phyloP scores from a whole-genome alignment of 2,797 vertebrate genomes.

The Discoglossus pictus region DNA sequence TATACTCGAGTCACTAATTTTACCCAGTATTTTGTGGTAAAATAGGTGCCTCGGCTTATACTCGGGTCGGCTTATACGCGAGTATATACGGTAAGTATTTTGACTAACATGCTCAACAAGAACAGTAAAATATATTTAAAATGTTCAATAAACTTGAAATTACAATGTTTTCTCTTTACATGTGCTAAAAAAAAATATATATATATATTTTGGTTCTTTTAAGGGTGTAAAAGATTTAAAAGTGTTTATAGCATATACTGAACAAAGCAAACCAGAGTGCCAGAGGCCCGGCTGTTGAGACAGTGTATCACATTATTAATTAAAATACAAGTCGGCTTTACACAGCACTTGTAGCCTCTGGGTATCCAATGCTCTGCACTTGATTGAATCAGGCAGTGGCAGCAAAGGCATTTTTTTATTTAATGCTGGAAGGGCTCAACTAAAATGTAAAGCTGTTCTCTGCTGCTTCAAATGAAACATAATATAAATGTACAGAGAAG shows the following conservation, averaged over 20 bases:
- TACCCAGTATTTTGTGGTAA: too few relatives aligned
- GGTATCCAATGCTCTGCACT: conserved; percentile 93
- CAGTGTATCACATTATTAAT: conserved; percentile 92
- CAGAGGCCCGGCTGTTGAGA: conserved; percentile 85
- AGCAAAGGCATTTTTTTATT: conserved; percentile 86
- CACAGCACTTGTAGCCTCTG: conserved; percentile 83
- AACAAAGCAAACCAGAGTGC: conserved; percentile 77
- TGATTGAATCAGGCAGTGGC: conserved; percentile 97
- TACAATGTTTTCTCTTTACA: neutral
- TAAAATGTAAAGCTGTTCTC: conserved; percentile 84
- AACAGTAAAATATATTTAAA: too few relatives aligned
- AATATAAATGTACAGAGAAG: conserved; percentile 74
- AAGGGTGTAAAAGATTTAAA: conserved; percentile 68
- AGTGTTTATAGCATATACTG: conserved; percentile 86
- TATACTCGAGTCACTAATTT: too few relatives aligned
- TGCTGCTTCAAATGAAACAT: conserved; percentile 77
- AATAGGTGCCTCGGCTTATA: too few relatives aligned
- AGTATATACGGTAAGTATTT: too few relatives aligned
- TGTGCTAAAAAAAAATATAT: conserved; percentile 26
- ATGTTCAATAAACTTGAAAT: conserved; percentile 6
- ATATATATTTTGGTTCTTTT: conserved; percentile 56
- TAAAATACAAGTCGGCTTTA: conserved; percentile 92
- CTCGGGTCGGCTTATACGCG: too few relatives aligned
- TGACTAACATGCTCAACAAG: too few relatives aligned
- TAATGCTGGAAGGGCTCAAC: conserved; percentile 87